These are phyloP conservation scores for Sialis fuliginosa DNA, from an alignment of 2,888 invertebrate species.

Conservation along the genomic window DNA sequence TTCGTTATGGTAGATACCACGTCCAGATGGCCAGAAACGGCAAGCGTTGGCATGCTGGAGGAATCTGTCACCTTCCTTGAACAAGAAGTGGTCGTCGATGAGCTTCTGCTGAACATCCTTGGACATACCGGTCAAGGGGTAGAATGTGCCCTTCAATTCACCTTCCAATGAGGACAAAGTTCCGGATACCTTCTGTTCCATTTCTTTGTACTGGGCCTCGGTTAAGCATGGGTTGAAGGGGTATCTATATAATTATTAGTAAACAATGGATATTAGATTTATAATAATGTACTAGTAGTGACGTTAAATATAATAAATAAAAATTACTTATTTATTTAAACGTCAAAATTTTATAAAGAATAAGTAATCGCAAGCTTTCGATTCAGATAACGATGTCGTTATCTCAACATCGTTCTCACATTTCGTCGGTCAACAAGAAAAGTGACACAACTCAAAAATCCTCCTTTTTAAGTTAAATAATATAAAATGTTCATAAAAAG, in stretches of 20 bases:
- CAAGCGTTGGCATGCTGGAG: conserved; percentile 87
- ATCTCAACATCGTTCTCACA: too few species aligned
- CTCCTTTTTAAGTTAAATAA: too few species aligned
- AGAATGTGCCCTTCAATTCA: conserved; percentile 89
- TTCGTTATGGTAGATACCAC: conserved; percentile 96
- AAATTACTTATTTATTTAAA: too few species aligned
- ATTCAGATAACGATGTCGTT: too few species aligned
- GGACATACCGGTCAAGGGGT: conserved; percentile 88
- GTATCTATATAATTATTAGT: conserved; percentile 27
- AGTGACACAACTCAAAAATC: too few species aligned
- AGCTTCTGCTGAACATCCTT: conserved; percentile 91
- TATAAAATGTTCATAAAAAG: too few species aligned
- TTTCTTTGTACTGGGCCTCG: conserved; percentile 93
- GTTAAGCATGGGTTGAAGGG: conserved; percentile 96
- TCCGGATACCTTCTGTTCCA: conserved; percentile 77
- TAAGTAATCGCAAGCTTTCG: too few species aligned
- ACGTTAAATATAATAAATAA: too few species aligned
- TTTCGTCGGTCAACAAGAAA: too few species aligned
- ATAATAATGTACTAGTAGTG: too few species aligned
- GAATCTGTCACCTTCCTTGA: conserved; percentile 91
- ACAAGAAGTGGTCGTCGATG: conserved; percentile 95
- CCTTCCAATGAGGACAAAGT: conserved; percentile 69
- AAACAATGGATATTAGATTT: too few species aligned
- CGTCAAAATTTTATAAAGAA: too few species aligned
- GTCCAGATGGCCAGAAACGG: conserved; percentile 93